Base-by-base conservation (phyloP, 2,888 invertebrate species). In the Macrophya alboannulata region DNA sequence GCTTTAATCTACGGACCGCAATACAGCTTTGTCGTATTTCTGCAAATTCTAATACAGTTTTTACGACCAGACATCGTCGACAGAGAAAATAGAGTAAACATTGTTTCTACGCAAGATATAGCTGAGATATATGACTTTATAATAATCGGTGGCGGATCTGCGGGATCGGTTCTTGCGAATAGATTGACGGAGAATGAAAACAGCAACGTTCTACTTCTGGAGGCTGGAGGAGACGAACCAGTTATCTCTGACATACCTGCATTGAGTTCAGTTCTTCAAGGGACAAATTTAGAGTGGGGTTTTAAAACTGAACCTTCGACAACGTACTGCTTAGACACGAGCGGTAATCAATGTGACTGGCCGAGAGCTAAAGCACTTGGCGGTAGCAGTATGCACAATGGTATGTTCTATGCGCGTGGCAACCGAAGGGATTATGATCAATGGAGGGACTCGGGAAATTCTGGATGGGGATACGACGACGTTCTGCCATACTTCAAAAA, bases 141-240 rank as follows among this genome's bases (percentile, higher is more conserved):
- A 4, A 83, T 88, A 31, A 82, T 89, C 45, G 93, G 93, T 0
- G 93, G 92, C 0, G 94, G 94, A 3, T 92, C 93, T 4, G 94
- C 94, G 96, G 97, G 97, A 10, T 96, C 97, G 0, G 97, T 97
- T 8, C 94, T 98, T 21, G 97, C 97, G 0, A 97, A 97, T 92
- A 95, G 97, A 81, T 93, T 97, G 43, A 96, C 96, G 40, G 97
- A 97, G 92, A 94, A 97, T 31, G 95, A 95, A 85, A 94, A 96
- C 87, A 97, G 97, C 96, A 97, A 95, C 86, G 95, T 97, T 0
- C 94, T 98, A 4, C 93, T 98, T 0, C 91, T 97, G 87, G 97
- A 97, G 93, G 97, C 97, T 0, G 97, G 97, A 4, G 97, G 97
- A 0, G 97, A 97, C 94, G 97, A 98, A 94, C 97, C 97, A 0